Base-by-base conservation (phyloP, 2,888 invertebrate species). In the Spialia ferax region DNA sequence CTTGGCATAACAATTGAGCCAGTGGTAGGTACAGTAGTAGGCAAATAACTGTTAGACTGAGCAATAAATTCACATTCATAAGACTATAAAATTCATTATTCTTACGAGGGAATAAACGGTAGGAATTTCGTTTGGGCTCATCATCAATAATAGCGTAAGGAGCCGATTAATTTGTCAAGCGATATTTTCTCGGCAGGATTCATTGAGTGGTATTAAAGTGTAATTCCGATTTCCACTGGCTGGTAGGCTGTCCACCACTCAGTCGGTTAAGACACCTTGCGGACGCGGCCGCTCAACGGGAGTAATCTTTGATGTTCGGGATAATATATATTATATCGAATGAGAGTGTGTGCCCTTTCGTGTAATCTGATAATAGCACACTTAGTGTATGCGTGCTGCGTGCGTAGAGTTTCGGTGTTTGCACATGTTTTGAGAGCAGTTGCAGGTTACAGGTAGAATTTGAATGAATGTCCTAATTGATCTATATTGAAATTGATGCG, bases 191-290 rank as follows among this genome's bases (percentile, higher is more conserved):
- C 61, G 68, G 45, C 66, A 70, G 72, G 70, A 70, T 61, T 63
- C 69, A 70, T 67, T 67, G 55, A 61, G 65, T 59, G 72, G 68
- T 68, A 68, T 68, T 69, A 70, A 63, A 68, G 42, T 55, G 63
- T 69, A 60, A 63, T 71, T 59, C 66, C 68, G 61, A 71, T 52
- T 63, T 61, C 65, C 73, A 71, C 66, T 71, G 62, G 42, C 15
- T 42, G 15, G 42, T 5, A 71, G 70, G 69, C 80, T 42, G 87
- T 81, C 85, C 77, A 74, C 76, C 80, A 42, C 15, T 82, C 91
- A 91, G 91, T 91, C 84, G 83, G 81, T 79, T 83, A 78, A 85
- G 86, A 88, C 91, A 85, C 79, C 69, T 70, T 73, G 70, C 73
- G 75, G 85, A 83, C 84, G 79, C 81, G 78, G 73, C 71, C 79